Evolutionary conservation across 2,888 invertebrate species (phyloP).

Genomic region (Microplitis manilae): DNA sequence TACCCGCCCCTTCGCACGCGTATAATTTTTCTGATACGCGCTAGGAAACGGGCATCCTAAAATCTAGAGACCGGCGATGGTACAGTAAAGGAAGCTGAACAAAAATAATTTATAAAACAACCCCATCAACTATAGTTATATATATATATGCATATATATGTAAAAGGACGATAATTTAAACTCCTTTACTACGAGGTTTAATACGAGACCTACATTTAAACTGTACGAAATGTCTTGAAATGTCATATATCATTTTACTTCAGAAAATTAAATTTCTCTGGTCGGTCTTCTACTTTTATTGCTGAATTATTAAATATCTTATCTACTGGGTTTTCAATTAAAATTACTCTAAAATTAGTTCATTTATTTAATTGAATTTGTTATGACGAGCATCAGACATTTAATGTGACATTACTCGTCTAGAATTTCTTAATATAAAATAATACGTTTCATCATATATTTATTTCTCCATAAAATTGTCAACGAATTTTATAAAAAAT

Average conservation of each 20-base stretch:
- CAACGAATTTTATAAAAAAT: neutral
- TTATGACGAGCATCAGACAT: neutral
- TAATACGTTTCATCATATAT: neutral
- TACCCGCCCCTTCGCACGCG: constrained; percentile 55
- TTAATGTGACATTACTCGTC: neutral
- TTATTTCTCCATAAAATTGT: neutral
- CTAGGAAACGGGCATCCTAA: constrained; percentile 45
- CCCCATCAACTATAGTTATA: neutral
- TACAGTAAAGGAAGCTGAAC: neutral
- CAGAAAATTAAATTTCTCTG: neutral
- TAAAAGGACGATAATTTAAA: too few species aligned
- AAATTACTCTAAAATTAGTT: neutral
- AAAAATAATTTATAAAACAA: constrained; percentile 36
- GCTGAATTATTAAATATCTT: constrained; percentile 1
- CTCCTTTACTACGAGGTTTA: neutral
- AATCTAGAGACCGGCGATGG: constrained; percentile 42
- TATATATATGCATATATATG: too few species aligned
- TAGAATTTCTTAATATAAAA: neutral
- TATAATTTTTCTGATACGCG: constrained; percentile 56
- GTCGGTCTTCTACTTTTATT: neutral
- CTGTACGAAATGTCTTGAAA: neutral
- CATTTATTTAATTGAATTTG: neutral
- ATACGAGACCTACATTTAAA: constrained; percentile 18
- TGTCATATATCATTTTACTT: neutral
- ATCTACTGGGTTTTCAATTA: neutral